phyloP scores from a whole-genome alignment of 2,797 vertebrate genomes.

The Knipowitschia caucasica region DNA sequence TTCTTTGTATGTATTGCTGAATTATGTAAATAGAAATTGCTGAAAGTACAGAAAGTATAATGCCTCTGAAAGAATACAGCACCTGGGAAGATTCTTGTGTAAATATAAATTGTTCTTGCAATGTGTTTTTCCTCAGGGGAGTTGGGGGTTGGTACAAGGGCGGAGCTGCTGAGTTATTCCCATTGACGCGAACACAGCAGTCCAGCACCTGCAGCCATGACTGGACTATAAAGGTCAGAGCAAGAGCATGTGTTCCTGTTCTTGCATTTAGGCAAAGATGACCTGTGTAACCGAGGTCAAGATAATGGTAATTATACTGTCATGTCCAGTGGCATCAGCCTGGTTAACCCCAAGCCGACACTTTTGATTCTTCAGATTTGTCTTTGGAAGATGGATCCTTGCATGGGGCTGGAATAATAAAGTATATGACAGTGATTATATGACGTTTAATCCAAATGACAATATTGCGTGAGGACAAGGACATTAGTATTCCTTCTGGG shows the following conservation, averaged over 20 bases:
- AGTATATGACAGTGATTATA: not conserved
- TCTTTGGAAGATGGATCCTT: not conserved
- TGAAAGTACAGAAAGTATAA: not conserved
- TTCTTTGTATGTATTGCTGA: not conserved
- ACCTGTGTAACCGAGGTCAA: conserved; percentile 20
- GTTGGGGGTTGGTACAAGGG: conserved; percentile 19
- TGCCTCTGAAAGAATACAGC: not conserved
- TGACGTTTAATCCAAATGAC: not conserved
- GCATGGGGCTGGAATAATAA: not conserved
- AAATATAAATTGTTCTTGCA: not conserved
- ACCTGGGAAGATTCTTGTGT: not conserved
- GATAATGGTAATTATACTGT: conserved; percentile 16
- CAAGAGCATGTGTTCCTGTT: conserved; percentile 10
- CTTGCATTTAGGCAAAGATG: conserved; percentile 26
- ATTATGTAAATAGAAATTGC: not conserved
- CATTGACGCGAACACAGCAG: conserved; percentile 45
- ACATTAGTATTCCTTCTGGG: not conserved
- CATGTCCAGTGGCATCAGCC: conserved; percentile 11
- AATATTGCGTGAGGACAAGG: not conserved
- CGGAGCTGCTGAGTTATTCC: conserved; percentile 27
- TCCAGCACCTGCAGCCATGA: conserved; percentile 44
- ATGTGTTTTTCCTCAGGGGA: not conserved
- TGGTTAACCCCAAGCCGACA: not conserved
- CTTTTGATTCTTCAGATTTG: not conserved
- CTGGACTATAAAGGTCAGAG: conserved; percentile 44